Evolutionary conservation across 2,797 vertebrate species (phyloP), one percentile per base, ranked within the genome.

Genomic region (Pangasius djambal): DNA sequence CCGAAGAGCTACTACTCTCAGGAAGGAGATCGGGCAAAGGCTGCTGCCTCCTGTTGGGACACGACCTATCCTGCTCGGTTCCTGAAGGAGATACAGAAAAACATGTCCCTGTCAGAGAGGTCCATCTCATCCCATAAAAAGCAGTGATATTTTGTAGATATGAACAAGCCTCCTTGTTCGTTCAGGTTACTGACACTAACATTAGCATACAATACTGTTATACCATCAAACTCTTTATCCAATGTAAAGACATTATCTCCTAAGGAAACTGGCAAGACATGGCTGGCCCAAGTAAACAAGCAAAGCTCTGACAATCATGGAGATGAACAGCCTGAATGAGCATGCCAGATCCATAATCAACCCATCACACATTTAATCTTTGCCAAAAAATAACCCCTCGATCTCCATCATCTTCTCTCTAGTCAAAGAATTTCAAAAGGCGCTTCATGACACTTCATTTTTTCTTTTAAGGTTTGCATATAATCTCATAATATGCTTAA

Each of bases 1-100:
- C 92, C 37, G 91, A 90, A 84, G 79, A 48, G 89, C 3, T 77
- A 52, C 0, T 87, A 31, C 92, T 94, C 59, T 86, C 92, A 52
- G 92, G 91, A 86, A 94, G 92, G 88, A 94, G 92, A 92, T 95
- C 94, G 0, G 93, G 94, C 85, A 93, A 89, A 75, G 93, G 94
- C 50, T 89, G 79, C 34, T 31, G 88, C 18, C 61, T 88, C 84
- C 86, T 92, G 77, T 37, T 90, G 1, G 3, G 75, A n/a, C 90
- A 87, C 61, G 83, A 88, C 77, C 86, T 57, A 20, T 90, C 90
- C 87, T 77, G 91, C 74, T 83, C 93, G 50, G 89, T 85, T 88
- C 89, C 90, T 0, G 48, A 90, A 57, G 86, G 93, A 94, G 90
- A 69, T 57, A 82, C 57, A 90, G 31, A 86, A 10, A 88, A 16